Conservation (phyloP, 1,140 invertebrate genomes). For the Manduca sexta region DNA sequence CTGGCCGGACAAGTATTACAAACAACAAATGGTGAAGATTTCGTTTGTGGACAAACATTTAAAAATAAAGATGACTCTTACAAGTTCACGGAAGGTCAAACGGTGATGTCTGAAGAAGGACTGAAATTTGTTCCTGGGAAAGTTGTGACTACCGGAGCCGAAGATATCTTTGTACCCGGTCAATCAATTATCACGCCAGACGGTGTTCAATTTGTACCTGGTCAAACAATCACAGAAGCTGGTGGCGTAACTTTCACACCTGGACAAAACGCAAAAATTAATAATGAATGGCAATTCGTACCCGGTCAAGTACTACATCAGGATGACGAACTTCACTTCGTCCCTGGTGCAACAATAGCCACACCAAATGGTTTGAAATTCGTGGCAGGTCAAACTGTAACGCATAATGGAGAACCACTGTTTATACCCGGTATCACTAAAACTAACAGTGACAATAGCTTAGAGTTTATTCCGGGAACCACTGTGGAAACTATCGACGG, state of each 20-base stretch:
- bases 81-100: slow-evolving; percentile 79
- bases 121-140: slow-evolving; percentile 81
- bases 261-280: slow-evolving; percentile 76
- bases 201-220: slow-evolving; percentile 76
- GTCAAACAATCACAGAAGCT: slow-evolving; percentile 75
- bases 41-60: slow-evolving; percentile 80
- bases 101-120: slow-evolving; percentile 77
- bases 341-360: slow-evolving; percentile 78
- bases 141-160: slow-evolving; percentile 57
- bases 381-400: slow-evolving; percentile 78
- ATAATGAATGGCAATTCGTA: slow-evolving; percentile 76
- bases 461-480: slow-evolving; percentile 78
- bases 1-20: slow-evolving; percentile 79
- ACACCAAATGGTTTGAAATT: slow-evolving; percentile 79
- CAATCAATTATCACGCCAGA: slow-evolving; percentile 79
- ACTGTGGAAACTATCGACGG: slow-evolving; percentile 78
- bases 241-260: slow-evolving; percentile 77
- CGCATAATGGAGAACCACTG: slow-evolving; percentile 64
- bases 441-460: slow-evolving; percentile 27
- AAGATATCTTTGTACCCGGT: slow-evolving; percentile 78
- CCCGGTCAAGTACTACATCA: slow-evolving; percentile 75
- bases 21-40: slow-evolving; percentile 76
- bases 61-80: slow-evolving; percentile 74
- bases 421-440: slow-evolving; percentile 75
- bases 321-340: slow-evolving; percentile 73